These are phyloP conservation scores for Hemiprocne comata DNA, from an alignment of 2,113 vertebrate species.

Conservation along the genomic window DNA sequence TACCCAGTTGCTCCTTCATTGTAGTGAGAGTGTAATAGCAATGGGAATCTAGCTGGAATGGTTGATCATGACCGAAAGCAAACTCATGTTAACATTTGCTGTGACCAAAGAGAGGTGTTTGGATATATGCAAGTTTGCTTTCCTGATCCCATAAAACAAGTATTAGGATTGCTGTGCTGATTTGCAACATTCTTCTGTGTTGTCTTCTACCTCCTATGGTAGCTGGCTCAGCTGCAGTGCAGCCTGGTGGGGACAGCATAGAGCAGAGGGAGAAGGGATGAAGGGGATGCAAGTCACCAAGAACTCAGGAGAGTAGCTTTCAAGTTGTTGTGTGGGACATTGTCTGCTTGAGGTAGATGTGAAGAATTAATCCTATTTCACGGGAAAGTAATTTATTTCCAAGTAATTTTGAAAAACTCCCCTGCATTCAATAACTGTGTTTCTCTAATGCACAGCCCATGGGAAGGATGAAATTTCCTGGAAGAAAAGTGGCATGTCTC, in stretches of 20 bases:
- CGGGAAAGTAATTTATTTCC: background rate
- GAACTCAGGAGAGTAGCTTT: background rate
- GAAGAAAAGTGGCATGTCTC: background rate
- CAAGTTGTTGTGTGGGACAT: background rate
- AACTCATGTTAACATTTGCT: background rate
- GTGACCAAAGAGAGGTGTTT: background rate
- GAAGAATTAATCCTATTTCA: background rate
- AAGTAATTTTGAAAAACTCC: background rate
- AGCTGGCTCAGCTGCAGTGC: rapidly evolving
- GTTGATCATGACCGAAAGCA: background rate
- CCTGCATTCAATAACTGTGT: rapidly evolving
- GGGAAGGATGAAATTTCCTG: background rate
- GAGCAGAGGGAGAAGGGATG: background rate
- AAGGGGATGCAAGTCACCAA: background rate
- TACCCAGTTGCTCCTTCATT: background rate
- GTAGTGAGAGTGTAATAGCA: background rate
- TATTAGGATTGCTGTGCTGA: background rate
- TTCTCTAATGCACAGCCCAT: background rate
- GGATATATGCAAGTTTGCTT: background rate
- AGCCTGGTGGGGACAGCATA: background rate
- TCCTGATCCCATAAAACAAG: background rate
- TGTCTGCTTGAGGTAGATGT: background rate
- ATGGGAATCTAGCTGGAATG: background rate
- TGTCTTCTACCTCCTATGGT: background rate
- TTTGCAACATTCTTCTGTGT: background rate